Evolutionary conservation across 2,113 vertebrate species (phyloP), one percentile per base, ranked within the genome.

Genomic region (Oplegnathus fasciatus): DNA sequence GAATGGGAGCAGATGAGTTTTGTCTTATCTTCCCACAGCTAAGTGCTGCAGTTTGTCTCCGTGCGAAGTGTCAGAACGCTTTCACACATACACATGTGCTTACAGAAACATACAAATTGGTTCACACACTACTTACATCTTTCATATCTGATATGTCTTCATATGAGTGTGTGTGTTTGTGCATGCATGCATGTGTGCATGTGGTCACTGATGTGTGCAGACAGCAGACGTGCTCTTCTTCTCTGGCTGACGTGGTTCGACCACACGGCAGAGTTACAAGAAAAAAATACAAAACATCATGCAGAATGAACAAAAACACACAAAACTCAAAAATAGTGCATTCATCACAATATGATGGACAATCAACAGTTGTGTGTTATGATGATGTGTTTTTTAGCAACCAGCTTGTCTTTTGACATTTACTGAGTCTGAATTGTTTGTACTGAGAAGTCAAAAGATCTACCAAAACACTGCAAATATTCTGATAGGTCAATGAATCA

Each of bases 21-120:
- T 58, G 57, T 85, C 87, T 94, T 91, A 93, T 94, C 94, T 82
- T 32, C 44, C 61, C 58, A 32, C 82, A 37, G 72, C 85, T 61
- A 80, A 88, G 84, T 80, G 79, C 67, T 76, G 79, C 81, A 91
- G 83, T 85, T 90, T 82, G 79, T 79, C 61, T 86, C 58, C 6
- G 75, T 91, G 86, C 80, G 82, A 85, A 85, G 87, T 89, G 86
- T 90, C 88, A 79, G 74, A 89, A 76, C 28, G 4, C 64, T 85
- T 85, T 91, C 52, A 48, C 82, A 70, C 55, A 77, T 3, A 76
- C 42, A 83, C 84, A 83, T 57, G 46, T 73, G 30, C 62, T 70
- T 70, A 77, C 67, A 74, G 40, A 86, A 79, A 74, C 65, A 61
- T 69, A 50, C 22, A 48, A 44, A 62, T 42, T 40, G 32, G 57